Evolutionary conservation across 2,113 vertebrate genomes (phyloP), one percentile per base, ranked within the genome.

Genomic region (Myrmecophaga tridactyla): DNA sequence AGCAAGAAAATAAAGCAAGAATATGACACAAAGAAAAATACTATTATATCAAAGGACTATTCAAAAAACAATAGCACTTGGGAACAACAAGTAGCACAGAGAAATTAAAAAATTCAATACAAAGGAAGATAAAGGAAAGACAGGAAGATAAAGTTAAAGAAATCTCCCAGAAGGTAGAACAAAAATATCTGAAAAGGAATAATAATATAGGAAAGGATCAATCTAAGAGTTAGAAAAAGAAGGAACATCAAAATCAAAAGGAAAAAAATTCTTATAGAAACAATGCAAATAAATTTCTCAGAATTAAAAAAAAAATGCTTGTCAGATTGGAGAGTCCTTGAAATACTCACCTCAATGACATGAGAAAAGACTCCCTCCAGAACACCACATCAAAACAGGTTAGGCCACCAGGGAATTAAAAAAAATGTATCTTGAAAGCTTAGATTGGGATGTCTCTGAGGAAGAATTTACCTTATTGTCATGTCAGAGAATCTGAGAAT

Each of bases 91-190:
- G 1, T 20, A 41, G 21, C 29, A 43, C 51, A 43, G 7, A 91
- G 34, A 73, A 80, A 4, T 13, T 78, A 3, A 46, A 70, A 90
- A 58, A 60, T 72, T 69, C 10, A 51, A 6, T 51, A 34, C 85
- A 70, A 95, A 51, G 36, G 1, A 92, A 92, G 12, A 41, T 70
- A 96, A 77, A 92, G 80, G 89, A 81, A 95, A 8, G 11, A 43
- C 20, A 43, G 36, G 1, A 89, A 92, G 8, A 41, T 70, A 96
- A 70, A 92, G 85, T 43, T 27, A 1, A 75, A 94, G n/a, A 81
- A 70, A 43, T 80, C 18, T n/a, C 73, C 48, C 29, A 77, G 7
- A 93, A 60, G 31, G 4, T 65, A 63, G 2, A 85, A 62, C 6
- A 58, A 53, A 90, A n/a, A 81, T 14, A n/a, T 14, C 14, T 80